phyloP scores from a whole-genome alignment of 2,797 vertebrate genomes.

The Xyrichtys novacula region DNA sequence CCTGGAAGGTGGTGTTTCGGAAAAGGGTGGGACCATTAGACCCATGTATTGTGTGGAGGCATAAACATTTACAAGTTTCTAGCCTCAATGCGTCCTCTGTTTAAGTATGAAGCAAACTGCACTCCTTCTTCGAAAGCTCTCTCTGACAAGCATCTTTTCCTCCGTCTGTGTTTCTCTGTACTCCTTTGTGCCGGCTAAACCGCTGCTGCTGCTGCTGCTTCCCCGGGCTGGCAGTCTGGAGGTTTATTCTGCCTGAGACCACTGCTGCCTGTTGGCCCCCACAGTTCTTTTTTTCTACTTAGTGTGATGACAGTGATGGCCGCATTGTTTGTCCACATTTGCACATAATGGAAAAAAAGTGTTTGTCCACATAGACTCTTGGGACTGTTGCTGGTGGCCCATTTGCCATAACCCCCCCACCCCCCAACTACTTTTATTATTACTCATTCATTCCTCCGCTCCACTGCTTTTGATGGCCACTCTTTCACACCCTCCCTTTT shows the following conservation, averaged over 20 bases:
- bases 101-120: conserved; percentile 45
- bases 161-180: background rate
- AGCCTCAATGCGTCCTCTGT: conserved; percentile 56
- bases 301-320: background rate
- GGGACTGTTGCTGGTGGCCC: conserved; percentile 2
- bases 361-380: background rate
- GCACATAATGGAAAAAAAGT: background rate
- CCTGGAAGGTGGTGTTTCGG: conserved; percentile 17
- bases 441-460: conserved; percentile 25
- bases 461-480: conserved; percentile 16
- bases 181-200: background rate
- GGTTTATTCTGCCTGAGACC: conserved; percentile 7
- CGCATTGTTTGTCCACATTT: conserved; percentile 35
- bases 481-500: conserved; percentile 22
- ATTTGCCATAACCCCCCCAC: background rate
- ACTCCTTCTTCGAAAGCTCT: conserved; percentile 28
- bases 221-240: too few species aligned
- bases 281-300: conserved; percentile 32
- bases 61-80: conserved; percentile 58
- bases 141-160: conserved; percentile 21
- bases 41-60: conserved; percentile 49
- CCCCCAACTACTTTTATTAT: conserved; percentile 1
- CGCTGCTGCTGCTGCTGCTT: too few species aligned
- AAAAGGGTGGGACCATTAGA: conserved; percentile 46
- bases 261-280: conserved; percentile 8